phyloP scores from a whole-genome alignment of 2,797 vertebrate genomes.

The Smutsia gigantea region DNA sequence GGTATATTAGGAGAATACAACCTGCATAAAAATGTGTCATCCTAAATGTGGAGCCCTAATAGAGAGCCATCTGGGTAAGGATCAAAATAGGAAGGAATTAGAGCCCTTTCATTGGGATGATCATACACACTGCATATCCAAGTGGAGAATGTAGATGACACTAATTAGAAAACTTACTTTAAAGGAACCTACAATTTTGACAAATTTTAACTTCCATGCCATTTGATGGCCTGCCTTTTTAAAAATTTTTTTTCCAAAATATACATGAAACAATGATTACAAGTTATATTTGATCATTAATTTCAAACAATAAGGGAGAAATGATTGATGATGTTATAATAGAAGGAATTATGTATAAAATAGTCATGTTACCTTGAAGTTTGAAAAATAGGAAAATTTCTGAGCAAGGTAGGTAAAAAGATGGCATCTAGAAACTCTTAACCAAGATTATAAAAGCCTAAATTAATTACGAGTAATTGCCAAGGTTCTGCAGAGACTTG shows the following conservation, averaged over 20 bases:
- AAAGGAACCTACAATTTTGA: background rate
- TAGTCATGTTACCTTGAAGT: background rate
- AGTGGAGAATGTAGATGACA: background rate
- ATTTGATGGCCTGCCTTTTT: background rate
- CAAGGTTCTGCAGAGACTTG: background rate
- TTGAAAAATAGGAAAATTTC: background rate
- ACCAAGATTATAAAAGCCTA: background rate
- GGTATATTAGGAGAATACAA: background rate
- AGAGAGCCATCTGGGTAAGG: background rate
- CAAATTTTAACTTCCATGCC: background rate
- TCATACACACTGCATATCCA: background rate
- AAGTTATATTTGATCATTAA: background rate
- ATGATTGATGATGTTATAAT: background rate
- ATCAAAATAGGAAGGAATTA: background rate
- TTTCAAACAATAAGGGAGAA: conserved; percentile 32
- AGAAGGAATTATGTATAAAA: background rate
- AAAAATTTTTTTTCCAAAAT: background rate
- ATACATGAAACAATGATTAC: background rate
- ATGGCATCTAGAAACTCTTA: background rate
- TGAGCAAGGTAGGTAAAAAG: background rate
- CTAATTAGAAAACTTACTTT: background rate
- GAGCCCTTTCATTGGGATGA: background rate
- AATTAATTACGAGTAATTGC: background rate
- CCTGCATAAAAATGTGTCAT: background rate
- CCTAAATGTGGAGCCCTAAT: background rate